Percentiles rank a stretch among this genome's conserved stretches.
Conservation (phyloP, 2,888 invertebrate genomes). For the Siphlonurus alternatus region DNA sequence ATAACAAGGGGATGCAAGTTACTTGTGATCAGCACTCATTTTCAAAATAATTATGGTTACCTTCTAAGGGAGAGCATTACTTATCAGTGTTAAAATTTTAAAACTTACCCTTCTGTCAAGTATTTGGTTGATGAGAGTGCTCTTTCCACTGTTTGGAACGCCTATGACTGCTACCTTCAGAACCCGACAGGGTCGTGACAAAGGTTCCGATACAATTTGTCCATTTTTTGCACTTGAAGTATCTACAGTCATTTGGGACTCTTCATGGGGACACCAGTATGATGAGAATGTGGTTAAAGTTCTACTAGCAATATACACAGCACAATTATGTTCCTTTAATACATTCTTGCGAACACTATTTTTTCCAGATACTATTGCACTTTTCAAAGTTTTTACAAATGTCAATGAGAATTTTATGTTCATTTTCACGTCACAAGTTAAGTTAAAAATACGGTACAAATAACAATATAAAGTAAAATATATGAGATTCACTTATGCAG, state of each 20-base stretch:
- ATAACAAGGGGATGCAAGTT: no score
- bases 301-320: neutral
- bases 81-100: constrained; percentile 3
- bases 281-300: neutral
- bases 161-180: constrained; percentile 76
- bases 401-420: no score
- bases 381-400: no score
- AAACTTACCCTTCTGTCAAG: constrained; percentile 52
- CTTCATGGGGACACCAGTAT: neutral
- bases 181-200: constrained; percentile 21
- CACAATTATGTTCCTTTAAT: neutral
- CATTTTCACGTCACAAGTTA: no score
- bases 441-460: no score
- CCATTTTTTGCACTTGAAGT: neutral
- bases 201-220: neutral
- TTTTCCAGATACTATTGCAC: no score
- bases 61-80: no score
- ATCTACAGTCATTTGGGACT: no score
- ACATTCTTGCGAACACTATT: neutral
- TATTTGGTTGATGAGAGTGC: constrained; percentile 79
- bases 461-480: no score
- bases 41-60: no score
- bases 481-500: no score
- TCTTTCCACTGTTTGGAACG: constrained; percentile 89
- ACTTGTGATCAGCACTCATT: no score